phyloP scores from a whole-genome alignment of 2,888 invertebrate species.

The Drosophila falleni region DNA sequence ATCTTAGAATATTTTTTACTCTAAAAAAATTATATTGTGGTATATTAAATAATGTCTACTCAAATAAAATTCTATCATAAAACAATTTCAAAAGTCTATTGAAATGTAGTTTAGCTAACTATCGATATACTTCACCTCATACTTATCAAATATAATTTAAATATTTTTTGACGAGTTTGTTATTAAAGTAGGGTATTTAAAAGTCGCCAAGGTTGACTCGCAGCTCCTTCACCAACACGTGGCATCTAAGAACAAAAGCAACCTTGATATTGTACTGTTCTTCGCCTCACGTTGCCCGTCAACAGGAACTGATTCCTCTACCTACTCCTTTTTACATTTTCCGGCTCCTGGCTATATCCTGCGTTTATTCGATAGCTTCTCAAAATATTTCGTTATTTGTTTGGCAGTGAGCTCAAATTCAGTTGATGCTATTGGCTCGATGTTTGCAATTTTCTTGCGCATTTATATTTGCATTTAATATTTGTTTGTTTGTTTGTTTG shows the following conservation, averaged over 20 bases:
- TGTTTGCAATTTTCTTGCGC: conserved; percentile 69
- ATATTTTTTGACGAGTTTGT: not conserved
- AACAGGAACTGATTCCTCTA: conserved; percentile 3
- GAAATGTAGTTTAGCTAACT: not conserved
- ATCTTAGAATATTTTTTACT: too few relatives aligned
- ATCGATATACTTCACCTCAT: not conserved
- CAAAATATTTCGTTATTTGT: conserved; percentile 50
- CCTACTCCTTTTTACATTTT: not conserved
- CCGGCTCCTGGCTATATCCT: conserved; percentile 28
- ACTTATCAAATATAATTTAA: not conserved
- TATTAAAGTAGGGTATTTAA: not conserved
- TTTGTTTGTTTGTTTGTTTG: conserved; percentile 69
- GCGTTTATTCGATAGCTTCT: conserved; percentile 54
- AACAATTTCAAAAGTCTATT: not conserved
- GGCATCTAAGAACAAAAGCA: conserved; percentile 5
- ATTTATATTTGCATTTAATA: conserved; percentile 80
- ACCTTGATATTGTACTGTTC: conserved; percentile 13
- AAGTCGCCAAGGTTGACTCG: not conserved
- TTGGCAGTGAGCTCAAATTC: conserved; percentile 42
- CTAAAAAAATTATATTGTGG: not conserved
- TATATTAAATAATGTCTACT: not conserved
- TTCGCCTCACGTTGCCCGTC: too few relatives aligned
- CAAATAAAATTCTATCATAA: not conserved
- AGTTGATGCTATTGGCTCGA: conserved; percentile 46
- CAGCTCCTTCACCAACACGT: conserved; percentile 8